Base-by-base conservation (phyloP, 2,113 vertebrate genomes). In the Scomber scombrus region DNA sequence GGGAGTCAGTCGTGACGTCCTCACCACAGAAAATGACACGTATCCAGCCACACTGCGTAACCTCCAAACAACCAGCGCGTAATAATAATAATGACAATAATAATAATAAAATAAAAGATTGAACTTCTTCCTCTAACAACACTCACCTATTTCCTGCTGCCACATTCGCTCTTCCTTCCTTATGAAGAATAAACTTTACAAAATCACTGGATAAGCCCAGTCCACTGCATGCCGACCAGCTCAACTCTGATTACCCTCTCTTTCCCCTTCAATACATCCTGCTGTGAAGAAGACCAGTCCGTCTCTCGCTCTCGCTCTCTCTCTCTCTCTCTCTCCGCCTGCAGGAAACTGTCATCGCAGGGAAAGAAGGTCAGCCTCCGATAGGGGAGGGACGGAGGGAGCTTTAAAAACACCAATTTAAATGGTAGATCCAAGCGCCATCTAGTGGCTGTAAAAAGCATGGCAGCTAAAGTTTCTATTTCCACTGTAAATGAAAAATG, bases 341-440 rank as follows among this genome's bases (percentile, higher is more conserved):
- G 88, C 92, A 93, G 93, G 92, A 94, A 93, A 73, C 89, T 80
- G 92, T 93, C 93, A 94, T 87, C 78, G 84, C 75, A 26, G 60
- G 70, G 83, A 84, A 86, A 49, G 62, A 26, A 78, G 91, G 91
- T 91, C 93, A 86, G 73, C 65, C 64, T 58, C 72, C 47, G 66
- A 15, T 72, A 3, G 23, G 23, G 23, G 23, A 26, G n/a, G 23
- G 23, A 26, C 23, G 71, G 70, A 77, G 84, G 80, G 84, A 84
- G 70, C 77, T 80, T 74, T 62, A 3, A 57, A 84, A 88, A 19
- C 2, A 1, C n/a, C 0, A 0, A 4, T 29, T 6, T 40, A 0
- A 3, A n/a, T n/a, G 1, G 61, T 5, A 1, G 34, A 15, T 23
- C 19, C 13, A 18, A 66, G 69, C 84, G 92, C 86, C 93, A 81